Conservation (phyloP, 2,797 vertebrate species). For the Tadarida brasiliensis region DNA sequence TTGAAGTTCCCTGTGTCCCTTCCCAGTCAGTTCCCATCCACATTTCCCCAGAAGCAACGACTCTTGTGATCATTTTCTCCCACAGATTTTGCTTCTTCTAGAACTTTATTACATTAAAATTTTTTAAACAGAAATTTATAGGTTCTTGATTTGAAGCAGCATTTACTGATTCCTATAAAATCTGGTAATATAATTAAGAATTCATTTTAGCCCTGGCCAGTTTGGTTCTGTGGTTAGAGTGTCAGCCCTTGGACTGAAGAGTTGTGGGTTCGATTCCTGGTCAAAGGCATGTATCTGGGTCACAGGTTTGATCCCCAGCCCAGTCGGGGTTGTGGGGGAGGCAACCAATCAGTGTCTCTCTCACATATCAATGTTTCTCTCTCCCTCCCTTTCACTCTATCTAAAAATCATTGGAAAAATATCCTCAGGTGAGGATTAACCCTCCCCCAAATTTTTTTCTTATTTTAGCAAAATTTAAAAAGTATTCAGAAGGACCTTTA, state of each 20-base stretch:
- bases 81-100: not conserved
- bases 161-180: not conserved
- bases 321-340: too few relatives aligned
- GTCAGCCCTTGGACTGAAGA: too few relatives aligned
- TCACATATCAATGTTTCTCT: too few relatives aligned
- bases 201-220: too few relatives aligned
- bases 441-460: not conserved
- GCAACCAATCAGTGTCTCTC: too few relatives aligned
- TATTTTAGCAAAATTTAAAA: constrained; percentile 23
- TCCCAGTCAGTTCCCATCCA: not conserved
- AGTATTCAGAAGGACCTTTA: not conserved
- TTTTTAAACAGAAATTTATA: not conserved
- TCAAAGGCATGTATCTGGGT: too few relatives aligned
- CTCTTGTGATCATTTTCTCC: not conserved
- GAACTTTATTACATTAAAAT: not conserved
- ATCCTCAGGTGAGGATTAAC: too few relatives aligned
- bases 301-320: too few relatives aligned
- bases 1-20: not conserved
- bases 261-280: too few relatives aligned
- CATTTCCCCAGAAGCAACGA: not conserved
- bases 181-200: not conserved
- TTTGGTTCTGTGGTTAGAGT: too few relatives aligned
- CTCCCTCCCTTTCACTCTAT: too few relatives aligned
- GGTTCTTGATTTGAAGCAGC: not conserved
- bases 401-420: too few relatives aligned